These are phyloP conservation scores for Cotesia congregata DNA, from an alignment of 2,888 invertebrate species.

Conservation along the genomic window DNA sequence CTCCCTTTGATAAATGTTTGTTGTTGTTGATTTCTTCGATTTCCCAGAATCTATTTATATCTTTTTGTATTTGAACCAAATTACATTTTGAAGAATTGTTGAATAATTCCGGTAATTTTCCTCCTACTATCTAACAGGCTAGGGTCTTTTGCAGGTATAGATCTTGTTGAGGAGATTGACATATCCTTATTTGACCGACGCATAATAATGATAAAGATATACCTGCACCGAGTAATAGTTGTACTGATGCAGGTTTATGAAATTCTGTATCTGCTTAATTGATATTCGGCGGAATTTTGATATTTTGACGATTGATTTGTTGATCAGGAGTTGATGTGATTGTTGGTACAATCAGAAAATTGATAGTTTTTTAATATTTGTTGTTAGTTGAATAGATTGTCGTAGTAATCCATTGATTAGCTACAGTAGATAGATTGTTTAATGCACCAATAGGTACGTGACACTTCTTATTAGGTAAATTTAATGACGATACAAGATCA, in stretches of 20 bases:
- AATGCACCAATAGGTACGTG: slow-evolving; percentile 8
- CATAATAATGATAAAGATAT: slow-evolving; percentile 30
- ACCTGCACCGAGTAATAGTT: slow-evolving; percentile 39
- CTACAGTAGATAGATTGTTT: neutral
- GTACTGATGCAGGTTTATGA: slow-evolving; percentile 35
- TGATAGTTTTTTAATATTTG: neutral
- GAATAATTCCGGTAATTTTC: slow-evolving; percentile 11
- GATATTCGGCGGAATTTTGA: slow-evolving; percentile 33
- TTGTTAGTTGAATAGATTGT: slow-evolving; percentile 9
- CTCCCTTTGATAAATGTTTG: slow-evolving; percentile 13
- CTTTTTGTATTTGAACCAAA: slow-evolving; percentile 12
- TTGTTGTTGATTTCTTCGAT: slow-evolving; percentile 41
- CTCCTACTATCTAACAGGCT: slow-evolving; percentile 37
- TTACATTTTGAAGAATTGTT: neutral
- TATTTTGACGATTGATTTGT: slow-evolving; percentile 1
- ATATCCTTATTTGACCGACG: slow-evolving; percentile 28
- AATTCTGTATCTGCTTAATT: slow-evolving; percentile 41
- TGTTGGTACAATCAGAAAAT: slow-evolving; percentile 13
- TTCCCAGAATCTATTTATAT: slow-evolving; percentile 45
- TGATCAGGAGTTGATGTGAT: neutral
- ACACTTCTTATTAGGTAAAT: neutral
- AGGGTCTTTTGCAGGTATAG: slow-evolving; percentile 37
- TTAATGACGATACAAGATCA: neutral
- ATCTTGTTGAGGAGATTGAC: neutral
- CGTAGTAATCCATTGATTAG: neutral